phyloP scores from a whole-genome alignment of 2,888 invertebrate genomes.

The Megamerina dolium region DNA sequence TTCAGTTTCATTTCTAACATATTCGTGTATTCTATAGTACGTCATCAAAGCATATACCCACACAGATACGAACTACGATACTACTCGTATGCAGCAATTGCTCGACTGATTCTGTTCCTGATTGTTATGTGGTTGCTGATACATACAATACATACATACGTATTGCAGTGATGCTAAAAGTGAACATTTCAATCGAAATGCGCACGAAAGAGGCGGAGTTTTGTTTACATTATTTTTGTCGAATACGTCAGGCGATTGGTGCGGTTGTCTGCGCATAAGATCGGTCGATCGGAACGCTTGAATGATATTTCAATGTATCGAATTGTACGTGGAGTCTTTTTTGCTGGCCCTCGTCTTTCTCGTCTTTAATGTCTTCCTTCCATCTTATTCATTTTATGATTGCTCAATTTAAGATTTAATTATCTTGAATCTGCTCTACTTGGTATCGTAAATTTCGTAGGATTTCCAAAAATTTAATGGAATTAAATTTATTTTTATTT shows the following conservation, averaged over 20 bases:
- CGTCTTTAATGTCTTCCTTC: not conserved
- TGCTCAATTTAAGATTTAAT: not conserved
- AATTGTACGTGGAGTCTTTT: too few species aligned
- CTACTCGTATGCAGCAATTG: too few species aligned
- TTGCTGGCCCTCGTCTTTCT: not conserved
- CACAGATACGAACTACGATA: too few species aligned
- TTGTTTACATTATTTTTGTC: constrained; percentile 46
- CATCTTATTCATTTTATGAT: not conserved
- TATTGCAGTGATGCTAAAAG: too few species aligned
- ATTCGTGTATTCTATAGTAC: too few species aligned
- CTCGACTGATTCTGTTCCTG: too few species aligned
- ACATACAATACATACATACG: too few species aligned
- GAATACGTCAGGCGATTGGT: constrained; percentile 34
- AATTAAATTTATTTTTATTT: constrained; percentile 3
- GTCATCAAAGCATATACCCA: too few species aligned
- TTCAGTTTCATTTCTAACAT: too few species aligned
- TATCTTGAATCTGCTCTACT: too few species aligned
- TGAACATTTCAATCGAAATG: constrained; percentile 17
- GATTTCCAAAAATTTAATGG: constrained; percentile 17
- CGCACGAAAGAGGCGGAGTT: constrained; percentile 39
- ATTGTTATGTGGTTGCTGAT: too few species aligned
- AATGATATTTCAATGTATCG: constrained; percentile 45
- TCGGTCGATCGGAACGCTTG: too few species aligned
- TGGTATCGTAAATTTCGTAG: constrained; percentile 15
- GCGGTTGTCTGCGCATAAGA: constrained; percentile 9